Percentiles rank a stretch among this genome's conserved stretches.
phyloP scores from a whole-genome alignment of 2,888 invertebrate species.

The Caenorhabditis parvicauda region DNA sequence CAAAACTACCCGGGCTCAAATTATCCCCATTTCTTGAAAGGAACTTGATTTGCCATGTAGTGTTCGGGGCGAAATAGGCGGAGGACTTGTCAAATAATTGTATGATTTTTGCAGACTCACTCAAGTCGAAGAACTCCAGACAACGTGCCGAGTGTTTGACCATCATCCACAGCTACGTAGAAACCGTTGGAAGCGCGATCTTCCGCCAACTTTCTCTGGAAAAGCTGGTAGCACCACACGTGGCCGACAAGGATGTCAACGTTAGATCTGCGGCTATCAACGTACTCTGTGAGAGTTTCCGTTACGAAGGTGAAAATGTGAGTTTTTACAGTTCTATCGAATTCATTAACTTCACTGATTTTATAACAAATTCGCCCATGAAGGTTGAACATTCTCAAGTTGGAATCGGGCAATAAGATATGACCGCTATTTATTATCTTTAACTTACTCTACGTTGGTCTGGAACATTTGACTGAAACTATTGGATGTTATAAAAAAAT shows the following conservation, averaged over 20 bases:
- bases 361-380: neutral
- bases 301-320: constrained; percentile 83
- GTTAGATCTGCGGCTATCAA: constrained; percentile 94
- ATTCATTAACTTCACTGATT: constrained; percentile 65
- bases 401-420: too few species aligned
- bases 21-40: too few species aligned
- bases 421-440: too few species aligned
- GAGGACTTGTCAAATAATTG: neutral
- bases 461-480: too few species aligned
- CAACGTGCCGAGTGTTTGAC: constrained; percentile 94
- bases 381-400: neutral
- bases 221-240: constrained; percentile 87
- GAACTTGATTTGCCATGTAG: too few species aligned
- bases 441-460: too few species aligned
- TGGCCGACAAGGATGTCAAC: constrained; percentile 90
- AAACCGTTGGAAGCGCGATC: constrained; percentile 72
- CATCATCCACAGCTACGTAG: constrained; percentile 77
- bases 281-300: constrained; percentile 85
- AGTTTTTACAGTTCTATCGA: constrained; percentile 76
- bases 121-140: constrained; percentile 92
- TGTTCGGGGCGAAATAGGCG: too few species aligned
- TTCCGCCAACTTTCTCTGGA: constrained; percentile 69
- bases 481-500: too few species aligned
- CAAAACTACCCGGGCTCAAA: too few species aligned
- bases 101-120: constrained; percentile 71